Conservation (phyloP, 1,140 invertebrate genomes). For the Ooceraea biroi region DNA sequence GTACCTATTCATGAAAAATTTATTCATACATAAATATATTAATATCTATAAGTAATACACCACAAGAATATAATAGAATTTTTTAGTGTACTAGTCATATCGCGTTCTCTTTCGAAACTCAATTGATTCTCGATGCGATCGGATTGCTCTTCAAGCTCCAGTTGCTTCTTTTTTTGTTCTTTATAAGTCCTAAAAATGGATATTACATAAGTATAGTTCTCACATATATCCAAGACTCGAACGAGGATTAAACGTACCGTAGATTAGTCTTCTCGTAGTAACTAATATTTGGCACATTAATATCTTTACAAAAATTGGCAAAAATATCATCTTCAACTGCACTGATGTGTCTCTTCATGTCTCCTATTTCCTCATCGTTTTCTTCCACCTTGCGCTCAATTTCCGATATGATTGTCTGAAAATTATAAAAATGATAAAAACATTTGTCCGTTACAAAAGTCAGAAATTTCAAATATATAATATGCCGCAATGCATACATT, state of each 20-base stretch:
- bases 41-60: slow-evolving; percentile 17
- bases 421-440: slow-evolving; percentile 27
- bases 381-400: slow-evolving; percentile 89
- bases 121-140: slow-evolving; percentile 96
- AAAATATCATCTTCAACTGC: slow-evolving; percentile 97
- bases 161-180: slow-evolving; percentile 93
- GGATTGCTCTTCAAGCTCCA: slow-evolving; percentile 97
- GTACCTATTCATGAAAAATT: slow-evolving; percentile 88
- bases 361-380: slow-evolving; percentile 93
- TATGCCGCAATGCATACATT: slow-evolving; percentile 51
- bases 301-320: slow-evolving; percentile 94
- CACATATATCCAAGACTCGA: slow-evolving; percentile 5
- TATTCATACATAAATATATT: slow-evolving; percentile 9
- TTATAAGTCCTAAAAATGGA: slow-evolving; percentile 90
- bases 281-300: slow-evolving; percentile 96
- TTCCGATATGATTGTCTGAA: slow-evolving; percentile 64
- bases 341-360: slow-evolving; percentile 96
- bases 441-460: slow-evolving; percentile 22
- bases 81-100: slow-evolving; percentile 90
- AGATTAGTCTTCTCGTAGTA: slow-evolving; percentile 98
- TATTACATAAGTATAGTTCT: background rate
- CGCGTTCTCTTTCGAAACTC: slow-evolving; percentile 95
- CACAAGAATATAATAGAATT: slow-evolving; percentile 16
- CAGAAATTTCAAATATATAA: slow-evolving; percentile 4
- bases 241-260: slow-evolving; percentile 77